Evolutionary conservation across 2,113 vertebrate species (phyloP), one percentile per base, ranked within the genome.

Genomic region (Mastomys coucha): DNA sequence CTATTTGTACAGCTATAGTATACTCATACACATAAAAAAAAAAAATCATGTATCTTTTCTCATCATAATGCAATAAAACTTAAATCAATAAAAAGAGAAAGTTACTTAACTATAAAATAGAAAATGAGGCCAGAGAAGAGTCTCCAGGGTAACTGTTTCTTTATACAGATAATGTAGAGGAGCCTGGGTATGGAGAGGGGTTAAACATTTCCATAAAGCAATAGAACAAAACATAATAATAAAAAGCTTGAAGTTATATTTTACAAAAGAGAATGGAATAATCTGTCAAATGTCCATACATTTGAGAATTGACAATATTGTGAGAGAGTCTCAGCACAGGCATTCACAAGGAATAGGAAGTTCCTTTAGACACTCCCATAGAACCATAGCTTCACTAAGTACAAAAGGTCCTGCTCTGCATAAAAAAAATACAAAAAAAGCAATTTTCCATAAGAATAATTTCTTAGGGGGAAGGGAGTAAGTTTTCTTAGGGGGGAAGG

Each of bases 61-160:
- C n/a, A n/a, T n/a, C n/a, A n/a, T n/a, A n/a, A n/a, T n/a, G n/a
- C n/a, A n/a, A n/a, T n/a, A n/a, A n/a, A n/a, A n/a, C n/a, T n/a
- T n/a, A n/a, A n/a, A n/a, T n/a, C n/a, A n/a, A n/a, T n/a, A n/a
- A n/a, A n/a, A n/a, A n/a, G n/a, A n/a, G 98, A 99, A 99, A 99
- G 99, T 98, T 99, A 99, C 99, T 99, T 99, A 99, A 99, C 99
- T 98, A 98, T 98, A 99, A 99, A 99, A 99, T 99, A 99, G 98
- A 99, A 99, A 99, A 99, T 98, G 99, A 99, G 98, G 95, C 98
- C 98, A 99, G 98, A 98, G 98, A 98, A 99, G 98, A 99, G 98
- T 99, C 99, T 98, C 98, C 98, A 99, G 98, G 98, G 98, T 98
- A 98, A 98, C 97, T 98, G 92, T 96, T 98, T 97, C 89, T 97